Base-by-base conservation (phyloP, 2,113 vertebrate species). In the Misgurnus anguillicaudatus region DNA sequence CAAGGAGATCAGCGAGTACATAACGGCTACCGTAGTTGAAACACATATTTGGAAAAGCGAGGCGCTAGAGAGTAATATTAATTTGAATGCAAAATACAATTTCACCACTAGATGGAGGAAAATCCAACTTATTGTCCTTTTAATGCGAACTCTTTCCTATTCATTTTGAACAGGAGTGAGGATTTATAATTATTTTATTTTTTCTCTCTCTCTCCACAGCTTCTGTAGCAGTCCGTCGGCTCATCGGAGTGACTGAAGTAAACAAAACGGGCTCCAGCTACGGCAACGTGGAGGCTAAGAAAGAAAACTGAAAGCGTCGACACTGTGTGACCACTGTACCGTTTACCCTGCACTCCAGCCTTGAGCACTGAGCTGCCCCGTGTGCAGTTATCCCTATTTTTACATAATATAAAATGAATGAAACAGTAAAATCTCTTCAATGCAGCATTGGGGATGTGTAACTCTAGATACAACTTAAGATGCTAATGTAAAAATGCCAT, bases 221-320 rank as follows among this genome's bases (percentile, higher is more conserved):
- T 85, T 99, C 96, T 82, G 89, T 99, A 83, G 97, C 95, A 69
- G 97, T 98, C 79, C 96, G 97, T 16, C 96, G 97, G 82, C 96
- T 98, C 83, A 99, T 99, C 80, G 97, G 97, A 76, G 96, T 98
- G 83, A 98, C 98, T 0, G 97, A 99, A 91, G 98, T 98, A 84
- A 97, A 97, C 75, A 98, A 97, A 83, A 94, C 93, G 58, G 98
- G 98, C 86, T 99, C 98, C 87, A 99, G 95, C 91, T 99, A 99
- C 0, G 98, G 98, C 85, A 90, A 98, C 92, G 93, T 87, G 78
- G 95, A 95, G 85, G 91, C 95, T 90, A 99, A 98, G 95, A 99
- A 98, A 90, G 92, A 94, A 89, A 94, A 98, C 58, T 98, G 93
- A 88, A 87, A 48, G 19, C 45, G 53, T 70, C 47, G 39, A 77